Evolutionary conservation across 2,113 vertebrate species (phyloP), one percentile per base, ranked within the genome.

Genomic region (Myotis brandtii): DNA sequence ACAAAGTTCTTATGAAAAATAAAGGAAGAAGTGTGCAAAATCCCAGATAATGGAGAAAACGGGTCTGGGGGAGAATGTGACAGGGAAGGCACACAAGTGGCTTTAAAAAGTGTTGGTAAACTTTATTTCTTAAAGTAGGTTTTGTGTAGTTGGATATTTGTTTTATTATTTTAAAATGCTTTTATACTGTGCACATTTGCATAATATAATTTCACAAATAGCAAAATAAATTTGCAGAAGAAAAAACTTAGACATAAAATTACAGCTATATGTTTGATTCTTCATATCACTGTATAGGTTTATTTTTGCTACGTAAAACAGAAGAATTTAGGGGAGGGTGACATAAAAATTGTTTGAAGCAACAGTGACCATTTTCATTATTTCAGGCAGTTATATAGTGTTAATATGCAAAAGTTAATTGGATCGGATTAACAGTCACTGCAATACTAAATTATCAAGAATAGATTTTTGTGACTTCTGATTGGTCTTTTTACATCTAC

Each of bases 81-180:
- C 18, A 5, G 25, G 18, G 76, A 67, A 77, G 3, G 43, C 1
- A 43, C 17, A 76, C 2, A 32, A 25, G 1, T 48, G 16, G 18
- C 32, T 90, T 90, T 86, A 66, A 88, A 97, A 93, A 30, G 1
- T 18, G 46, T 5, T 79, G 23, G 1, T 75, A 79, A 94, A 91
- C 8, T 79, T 81, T 80, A 73, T 52, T 80, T 50, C 18, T 85
- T 79, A 95, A 69, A 66, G 4, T 56, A 16, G n/a, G 23, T 73
- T 48, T 87, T 14, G 64, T 6, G 4, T 76, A 46, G 13, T 32
- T 32, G 16, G 23, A 0, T 43, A 70, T 83, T 81, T 82, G 2
- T 75, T 77, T 88, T 72, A 73, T 12, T 86, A 75, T 94, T 96
- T 80, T 13, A 84, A 93, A 59, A 48, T 92, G 4, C 11, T 83